Evolutionary conservation across 2,888 invertebrate genomes (phyloP).

Genomic region (Drosophila phalerata): DNA sequence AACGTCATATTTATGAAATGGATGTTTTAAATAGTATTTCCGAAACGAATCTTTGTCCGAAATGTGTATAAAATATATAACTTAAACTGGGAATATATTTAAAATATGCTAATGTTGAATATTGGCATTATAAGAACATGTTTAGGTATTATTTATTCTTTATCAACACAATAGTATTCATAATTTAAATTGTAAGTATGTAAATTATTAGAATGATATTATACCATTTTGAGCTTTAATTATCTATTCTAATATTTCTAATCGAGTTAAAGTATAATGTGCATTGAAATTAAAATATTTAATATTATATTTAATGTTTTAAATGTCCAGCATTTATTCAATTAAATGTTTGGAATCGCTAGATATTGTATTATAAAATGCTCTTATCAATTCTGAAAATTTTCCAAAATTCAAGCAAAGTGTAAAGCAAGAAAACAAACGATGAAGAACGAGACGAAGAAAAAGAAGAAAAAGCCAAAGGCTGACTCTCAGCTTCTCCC

Average conservation of each 20-base stretch:
- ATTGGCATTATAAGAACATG: neutral
- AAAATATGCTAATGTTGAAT: neutral
- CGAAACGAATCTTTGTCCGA: no score
- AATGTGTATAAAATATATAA: no score
- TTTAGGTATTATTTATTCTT: neutral
- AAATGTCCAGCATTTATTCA: neutral
- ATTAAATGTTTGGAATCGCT: conserved; percentile 10
- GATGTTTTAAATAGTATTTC: no score
- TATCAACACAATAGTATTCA: neutral
- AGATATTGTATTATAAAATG: conserved; percentile 1
- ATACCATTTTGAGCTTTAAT: no score
- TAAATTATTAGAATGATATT: no score
- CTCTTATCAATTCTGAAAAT: conserved; percentile 54
- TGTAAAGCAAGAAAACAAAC: conserved; percentile 29
- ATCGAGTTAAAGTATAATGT: no score
- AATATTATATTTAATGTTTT: no score
- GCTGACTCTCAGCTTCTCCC: conserved; percentile 18
- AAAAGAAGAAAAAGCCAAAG: conserved; percentile 10
- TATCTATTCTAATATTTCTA: no score
- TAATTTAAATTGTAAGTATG: no score
- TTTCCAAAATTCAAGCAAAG: conserved; percentile 47
- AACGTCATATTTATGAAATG: conserved; percentile 5
- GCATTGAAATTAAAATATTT: no score
- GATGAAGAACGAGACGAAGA: conserved; percentile 8
- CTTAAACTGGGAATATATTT: no score